Evolutionary conservation across 2,113 vertebrate genomes (phyloP).

Genomic region (Pao palembangensis): DNA sequence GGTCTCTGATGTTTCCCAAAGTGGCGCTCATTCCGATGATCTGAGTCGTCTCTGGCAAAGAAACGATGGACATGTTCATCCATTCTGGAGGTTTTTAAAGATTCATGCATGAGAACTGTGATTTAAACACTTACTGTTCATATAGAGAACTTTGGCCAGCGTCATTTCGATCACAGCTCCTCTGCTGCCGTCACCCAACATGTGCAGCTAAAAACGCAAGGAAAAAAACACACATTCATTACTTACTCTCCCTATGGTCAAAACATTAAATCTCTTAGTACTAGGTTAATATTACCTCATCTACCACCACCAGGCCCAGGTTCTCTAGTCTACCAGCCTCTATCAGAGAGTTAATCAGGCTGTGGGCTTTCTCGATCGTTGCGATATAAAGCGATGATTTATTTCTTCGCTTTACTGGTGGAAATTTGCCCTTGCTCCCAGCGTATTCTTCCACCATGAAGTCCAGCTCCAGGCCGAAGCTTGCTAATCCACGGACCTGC

Average conservation of each 20-base stretch:
- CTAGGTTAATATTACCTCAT: slow-evolving; percentile 79
- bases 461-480: slow-evolving; percentile 88
- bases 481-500: slow-evolving; percentile 85
- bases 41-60: slow-evolving; percentile 80
- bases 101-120: neutral
- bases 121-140: slow-evolving; percentile 79
- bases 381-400: slow-evolving; percentile 86
- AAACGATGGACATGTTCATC: neutral
- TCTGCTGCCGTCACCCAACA: slow-evolving; percentile 90
- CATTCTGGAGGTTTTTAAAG: neutral
- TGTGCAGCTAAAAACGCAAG: slow-evolving; percentile 83
- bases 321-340: slow-evolving; percentile 76
- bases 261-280: neutral
- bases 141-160: slow-evolving; percentile 85
- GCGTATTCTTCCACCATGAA: slow-evolving; percentile 98
- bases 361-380: slow-evolving; percentile 93
- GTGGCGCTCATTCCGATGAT: slow-evolving; percentile 98
- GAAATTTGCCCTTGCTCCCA: slow-evolving; percentile 91
- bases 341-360: slow-evolving; percentile 90
- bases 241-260: neutral
- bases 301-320: slow-evolving; percentile 89
- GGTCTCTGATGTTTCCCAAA: slow-evolving; percentile 85
- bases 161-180: slow-evolving; percentile 89
- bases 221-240: neutral
- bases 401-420: slow-evolving; percentile 84